Conservation (phyloP, 2,113 vertebrate genomes). For the Stictonetta naevosa region DNA sequence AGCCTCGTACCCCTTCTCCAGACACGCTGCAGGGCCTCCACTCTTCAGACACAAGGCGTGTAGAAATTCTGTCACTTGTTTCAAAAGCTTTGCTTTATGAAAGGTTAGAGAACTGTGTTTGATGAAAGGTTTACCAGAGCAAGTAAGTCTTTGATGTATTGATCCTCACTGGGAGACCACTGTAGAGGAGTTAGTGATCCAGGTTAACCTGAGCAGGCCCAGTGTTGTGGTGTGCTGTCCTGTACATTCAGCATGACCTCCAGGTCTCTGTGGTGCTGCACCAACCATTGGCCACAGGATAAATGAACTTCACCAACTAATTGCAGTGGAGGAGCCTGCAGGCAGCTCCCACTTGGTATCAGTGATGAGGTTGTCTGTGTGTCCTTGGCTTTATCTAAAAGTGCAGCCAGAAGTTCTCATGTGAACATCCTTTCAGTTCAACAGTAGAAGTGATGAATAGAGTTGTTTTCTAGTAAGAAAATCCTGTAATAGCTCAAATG, state of each 20-base stretch:
- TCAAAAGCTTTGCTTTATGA: neutral
- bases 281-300: rapidly evolving
- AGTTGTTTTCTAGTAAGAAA: neutral
- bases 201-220: neutral
- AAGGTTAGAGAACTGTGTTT: neutral
- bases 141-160: neutral
- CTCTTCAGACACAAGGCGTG: neutral
- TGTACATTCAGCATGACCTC: neutral
- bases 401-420: neutral
- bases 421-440: neutral
- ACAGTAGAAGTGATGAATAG: rapidly evolving
- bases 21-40: too few relatives aligned
- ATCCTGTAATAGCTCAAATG: rapidly evolving
- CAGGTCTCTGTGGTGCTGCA: rapidly evolving
- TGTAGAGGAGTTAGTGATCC: neutral
- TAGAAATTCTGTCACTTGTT: neutral
- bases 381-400: rapidly evolving
- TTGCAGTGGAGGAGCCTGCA: neutral
- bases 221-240: neutral
- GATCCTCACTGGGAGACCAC: neutral
- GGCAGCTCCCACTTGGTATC: neutral
- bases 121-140: neutral
- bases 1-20: too few relatives aligned
- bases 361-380: neutral
- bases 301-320: rapidly evolving